A percentile compares a stretch with the other conserved stretches of the same genome.
These are phyloP conservation scores for Sardinella longiceps DNA, from an alignment of 2,797 vertebrate species.

Conservation along the genomic window DNA sequence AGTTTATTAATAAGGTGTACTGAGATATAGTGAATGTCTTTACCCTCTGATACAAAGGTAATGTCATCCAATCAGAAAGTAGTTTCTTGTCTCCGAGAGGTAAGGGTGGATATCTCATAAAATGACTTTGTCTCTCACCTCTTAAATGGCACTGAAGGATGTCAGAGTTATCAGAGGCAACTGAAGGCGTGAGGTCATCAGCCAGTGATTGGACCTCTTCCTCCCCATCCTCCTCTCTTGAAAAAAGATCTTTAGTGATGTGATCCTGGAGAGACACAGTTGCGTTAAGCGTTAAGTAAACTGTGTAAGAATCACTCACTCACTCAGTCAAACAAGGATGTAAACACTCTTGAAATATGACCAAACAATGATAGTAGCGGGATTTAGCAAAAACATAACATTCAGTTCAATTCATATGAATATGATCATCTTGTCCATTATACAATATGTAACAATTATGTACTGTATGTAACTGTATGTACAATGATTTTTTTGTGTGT, in stretches of 20 bases:
- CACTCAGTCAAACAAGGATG: background rate
- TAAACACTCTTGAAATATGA: background rate
- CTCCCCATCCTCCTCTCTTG: constrained; percentile 81
- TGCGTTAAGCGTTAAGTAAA: background rate
- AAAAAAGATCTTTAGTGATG: constrained; percentile 87
- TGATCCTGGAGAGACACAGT: constrained; percentile 76
- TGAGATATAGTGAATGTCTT: too few species aligned
- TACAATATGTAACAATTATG: background rate
- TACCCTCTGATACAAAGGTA: background rate
- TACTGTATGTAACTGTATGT: too few species aligned
- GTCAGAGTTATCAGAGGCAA: constrained; percentile 87
- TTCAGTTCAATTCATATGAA: too few species aligned
- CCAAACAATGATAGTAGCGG: background rate
- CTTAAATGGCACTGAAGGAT: constrained; percentile 76
- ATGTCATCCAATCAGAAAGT: too few species aligned
- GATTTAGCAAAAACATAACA: background rate
- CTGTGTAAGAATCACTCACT: background rate
- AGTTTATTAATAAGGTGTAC: too few species aligned
- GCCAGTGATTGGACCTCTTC: constrained; percentile 80
- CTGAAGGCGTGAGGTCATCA: constrained; percentile 85
- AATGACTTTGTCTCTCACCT: constrained; percentile 54
- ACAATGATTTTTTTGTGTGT: too few species aligned
- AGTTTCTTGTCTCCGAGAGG: too few species aligned
- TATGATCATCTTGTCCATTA: background rate
- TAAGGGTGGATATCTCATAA: background rate